Evolutionary conservation across 2,797 vertebrate genomes (phyloP).

Genomic region (Neoniphon sammara): DNA sequence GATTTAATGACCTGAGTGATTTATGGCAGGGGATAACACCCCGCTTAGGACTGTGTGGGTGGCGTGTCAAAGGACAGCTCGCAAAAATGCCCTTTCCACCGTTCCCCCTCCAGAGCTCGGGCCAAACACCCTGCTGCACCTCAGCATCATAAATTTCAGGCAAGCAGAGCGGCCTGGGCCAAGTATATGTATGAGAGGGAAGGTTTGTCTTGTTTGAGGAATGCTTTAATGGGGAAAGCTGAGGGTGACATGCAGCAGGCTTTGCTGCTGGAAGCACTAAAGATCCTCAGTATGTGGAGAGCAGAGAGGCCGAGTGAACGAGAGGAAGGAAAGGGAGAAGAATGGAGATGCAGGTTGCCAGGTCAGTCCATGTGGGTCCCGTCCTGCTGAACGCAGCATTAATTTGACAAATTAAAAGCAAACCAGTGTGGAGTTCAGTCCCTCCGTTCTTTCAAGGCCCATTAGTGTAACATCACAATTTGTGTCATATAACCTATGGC

Average conservation of each 20-base stretch:
- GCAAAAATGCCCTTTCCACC: conserved; percentile 66
- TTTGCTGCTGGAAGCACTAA: conserved; percentile 13
- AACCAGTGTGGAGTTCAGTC: conserved; percentile 41
- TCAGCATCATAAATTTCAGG: conserved; percentile 61
- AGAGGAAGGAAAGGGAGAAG: neutral
- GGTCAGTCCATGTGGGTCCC: conserved; percentile 31
- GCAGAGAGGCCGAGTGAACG: neutral
- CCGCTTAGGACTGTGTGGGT: conserved; percentile 71
- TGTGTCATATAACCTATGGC: conserved; percentile 32
- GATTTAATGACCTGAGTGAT: conserved; percentile 77
- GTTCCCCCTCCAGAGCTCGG: conserved; percentile 39
- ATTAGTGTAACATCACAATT: conserved; percentile 60
- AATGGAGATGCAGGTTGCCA: neutral
- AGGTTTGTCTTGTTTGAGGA: conserved; percentile 33
- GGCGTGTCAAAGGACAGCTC: conserved; percentile 74
- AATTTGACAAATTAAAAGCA: conserved; percentile 65
- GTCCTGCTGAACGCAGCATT: conserved; percentile 55
- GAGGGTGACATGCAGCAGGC: conserved; percentile 25
- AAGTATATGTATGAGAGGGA: conserved; percentile 17
- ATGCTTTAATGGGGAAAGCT: conserved; percentile 20
- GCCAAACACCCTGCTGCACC: conserved; percentile 49
- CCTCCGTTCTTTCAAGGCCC: conserved; percentile 48
- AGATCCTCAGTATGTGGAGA: conserved; percentile 6
- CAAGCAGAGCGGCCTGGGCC: conserved; percentile 16
- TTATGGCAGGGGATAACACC: conserved; percentile 69